Conservation (phyloP, 2,888 invertebrate species). For the Agriopis aurantiaria region DNA sequence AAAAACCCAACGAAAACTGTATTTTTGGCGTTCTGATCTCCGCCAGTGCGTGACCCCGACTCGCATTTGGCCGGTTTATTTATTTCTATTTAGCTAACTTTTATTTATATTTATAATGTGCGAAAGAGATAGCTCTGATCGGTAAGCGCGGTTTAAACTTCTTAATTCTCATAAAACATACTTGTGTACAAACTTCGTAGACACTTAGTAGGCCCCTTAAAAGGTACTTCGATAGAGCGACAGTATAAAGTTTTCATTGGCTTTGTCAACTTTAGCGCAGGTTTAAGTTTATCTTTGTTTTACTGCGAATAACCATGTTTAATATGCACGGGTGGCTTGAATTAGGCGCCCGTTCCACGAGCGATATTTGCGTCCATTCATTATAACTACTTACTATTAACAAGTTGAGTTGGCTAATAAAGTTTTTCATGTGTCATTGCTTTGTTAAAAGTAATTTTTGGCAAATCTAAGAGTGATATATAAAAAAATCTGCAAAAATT, state of each 20-base stretch:
- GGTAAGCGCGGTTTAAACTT: too few relatives aligned
- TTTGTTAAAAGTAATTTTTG: too few relatives aligned
- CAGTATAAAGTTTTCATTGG: conserved; percentile 27
- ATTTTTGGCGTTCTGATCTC: too few relatives aligned
- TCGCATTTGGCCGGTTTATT: too few relatives aligned
- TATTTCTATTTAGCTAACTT: too few relatives aligned
- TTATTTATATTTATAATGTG: too few relatives aligned
- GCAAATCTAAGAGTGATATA: too few relatives aligned
- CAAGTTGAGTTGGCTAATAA: background rate
- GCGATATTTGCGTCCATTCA: background rate
- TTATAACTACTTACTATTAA: background rate
- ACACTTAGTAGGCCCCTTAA: conserved; percentile 2
- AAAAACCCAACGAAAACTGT: too few relatives aligned
- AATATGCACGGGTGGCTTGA: conserved; percentile 44
- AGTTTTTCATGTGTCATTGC: too few relatives aligned
- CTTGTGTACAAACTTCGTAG: background rate
- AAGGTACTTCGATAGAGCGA: conserved; percentile 9
- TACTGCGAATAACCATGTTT: conserved; percentile 60
- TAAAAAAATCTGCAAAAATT: too few relatives aligned
- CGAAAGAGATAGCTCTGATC: too few relatives aligned
- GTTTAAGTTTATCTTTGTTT: conserved; percentile 73
- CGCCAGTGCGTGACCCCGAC: too few relatives aligned
- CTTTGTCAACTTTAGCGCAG: conserved; percentile 50
- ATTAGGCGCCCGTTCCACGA: conserved; percentile 4
- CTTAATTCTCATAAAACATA: background rate